Evolutionary conservation across 2,888 invertebrate genomes (phyloP), one percentile per base, ranked within the genome.

Genomic region (Drosophila villosipedis): DNA sequence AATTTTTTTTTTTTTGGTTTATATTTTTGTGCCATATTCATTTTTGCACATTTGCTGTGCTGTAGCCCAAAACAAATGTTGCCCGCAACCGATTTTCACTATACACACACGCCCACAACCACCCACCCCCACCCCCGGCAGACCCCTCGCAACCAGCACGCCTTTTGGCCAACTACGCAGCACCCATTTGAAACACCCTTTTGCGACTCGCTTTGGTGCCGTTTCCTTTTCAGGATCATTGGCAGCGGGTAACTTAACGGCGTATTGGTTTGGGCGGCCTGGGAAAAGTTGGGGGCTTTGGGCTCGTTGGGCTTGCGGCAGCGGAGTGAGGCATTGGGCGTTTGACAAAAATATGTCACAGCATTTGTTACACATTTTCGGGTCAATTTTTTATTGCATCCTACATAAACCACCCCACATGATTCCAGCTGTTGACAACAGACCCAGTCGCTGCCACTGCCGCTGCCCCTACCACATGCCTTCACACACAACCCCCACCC

Each of bases 361-460:
- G 78, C 87, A 87, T 87, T 87, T 87, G 87, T 89, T 87, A 89
- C 89, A 89, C 87, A 86, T 89, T 86, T 86, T 86, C 83, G 86
- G 86, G 89, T 86, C 86, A 86, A 83, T 86, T 86, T 89, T 86
- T 87, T 86, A 89, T 86, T 86, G 84, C 86, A 80, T 68, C 52
- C 70, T 60, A 79, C 84, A 79, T 67, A 76, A 81, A 79, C 81
- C 68, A 76, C 75, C 49, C 47, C 77, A 59, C 64, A 72, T 76
- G 84, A 70, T 75, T 72, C 58, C 83, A 84, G 88, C 81, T 88
- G 84, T 75, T 70, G 59, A 60, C 55, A 75, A 75, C 66, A 70
- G 83, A 61, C 59, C 62, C 58, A 16, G 31, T 31, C 22, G 22
- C 31, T 43, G 41, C 41, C 22, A 35, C 30, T 37, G 28, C 16